phyloP scores from a whole-genome alignment of 2,888 invertebrate genomes.

The Nesidiocoris tenuis region DNA sequence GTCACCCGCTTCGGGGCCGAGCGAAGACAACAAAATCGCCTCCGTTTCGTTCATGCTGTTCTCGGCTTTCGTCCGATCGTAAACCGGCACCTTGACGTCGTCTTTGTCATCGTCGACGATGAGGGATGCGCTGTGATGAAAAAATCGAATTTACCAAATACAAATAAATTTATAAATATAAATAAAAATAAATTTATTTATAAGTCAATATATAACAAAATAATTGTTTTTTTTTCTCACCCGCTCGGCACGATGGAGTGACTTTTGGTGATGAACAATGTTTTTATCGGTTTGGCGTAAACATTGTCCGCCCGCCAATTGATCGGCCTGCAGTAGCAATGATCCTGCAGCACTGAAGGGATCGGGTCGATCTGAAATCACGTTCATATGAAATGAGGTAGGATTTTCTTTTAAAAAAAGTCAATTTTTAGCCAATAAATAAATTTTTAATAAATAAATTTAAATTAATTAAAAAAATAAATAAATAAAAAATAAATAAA shows the following conservation, averaged over 20 bases:
- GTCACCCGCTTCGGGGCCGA: slow-evolving; percentile 60
- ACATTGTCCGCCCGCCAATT: slow-evolving; percentile 66
- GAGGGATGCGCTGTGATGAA: background rate
- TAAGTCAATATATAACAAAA: no score
- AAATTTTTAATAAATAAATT: background rate
- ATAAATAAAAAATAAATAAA: background rate
- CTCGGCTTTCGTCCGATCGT: slow-evolving; percentile 63
- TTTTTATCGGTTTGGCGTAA: slow-evolving; percentile 62
- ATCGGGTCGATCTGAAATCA: slow-evolving; percentile 54
- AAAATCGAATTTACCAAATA: background rate
- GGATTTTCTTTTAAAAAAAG: no score
- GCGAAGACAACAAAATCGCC: slow-evolving; percentile 60
- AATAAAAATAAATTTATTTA: background rate
- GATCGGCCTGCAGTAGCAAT: slow-evolving; percentile 71
- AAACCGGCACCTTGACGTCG: slow-evolving; percentile 54
- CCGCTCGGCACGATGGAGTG: slow-evolving; percentile 52
- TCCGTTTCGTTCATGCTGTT: slow-evolving; percentile 72
- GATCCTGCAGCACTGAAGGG: slow-evolving; percentile 63
- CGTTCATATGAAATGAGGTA: no score
- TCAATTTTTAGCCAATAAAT: background rate
- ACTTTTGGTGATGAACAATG: slow-evolving; percentile 57
- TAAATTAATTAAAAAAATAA: background rate
- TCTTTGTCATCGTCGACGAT: background rate
- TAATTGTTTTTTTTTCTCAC: no score
- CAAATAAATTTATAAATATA: background rate